phyloP scores from a whole-genome alignment of 92 coral and sea anemone genomes.

The Paramuricea clavata region DNA sequence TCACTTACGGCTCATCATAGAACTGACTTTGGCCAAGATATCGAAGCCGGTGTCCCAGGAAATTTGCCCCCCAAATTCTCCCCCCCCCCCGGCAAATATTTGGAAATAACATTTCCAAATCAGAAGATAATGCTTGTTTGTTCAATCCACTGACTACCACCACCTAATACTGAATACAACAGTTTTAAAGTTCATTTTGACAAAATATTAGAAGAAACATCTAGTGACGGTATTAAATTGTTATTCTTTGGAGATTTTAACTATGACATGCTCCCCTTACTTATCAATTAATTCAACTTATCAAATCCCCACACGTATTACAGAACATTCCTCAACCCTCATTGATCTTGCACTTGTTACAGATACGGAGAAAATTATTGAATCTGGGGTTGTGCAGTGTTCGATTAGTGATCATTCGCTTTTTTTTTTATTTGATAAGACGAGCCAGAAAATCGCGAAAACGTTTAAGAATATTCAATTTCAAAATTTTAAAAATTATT shows the following conservation, averaged over 20 bases:
- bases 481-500: slow-evolving; percentile 25
- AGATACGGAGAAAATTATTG: slow-evolving; percentile 25
- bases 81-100: too few species aligned
- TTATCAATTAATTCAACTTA: slow-evolving; percentile 48
- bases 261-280: slow-evolving; percentile 35
- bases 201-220: slow-evolving; percentile 31
- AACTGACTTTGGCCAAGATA: slow-evolving; percentile 34
- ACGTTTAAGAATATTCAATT: slow-evolving; percentile 26
- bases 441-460: slow-evolving; percentile 47
- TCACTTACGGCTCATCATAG: slow-evolving; percentile 44
- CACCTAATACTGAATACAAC: slow-evolving; percentile 41
- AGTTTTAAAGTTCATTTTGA: slow-evolving; percentile 46
- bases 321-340: slow-evolving; percentile 37
- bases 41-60: too few species aligned
- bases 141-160: slow-evolving; percentile 35
- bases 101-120: slow-evolving; percentile 8
- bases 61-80: too few species aligned
- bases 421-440: slow-evolving; percentile 52
- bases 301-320: slow-evolving; percentile 50
- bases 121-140: slow-evolving; percentile 44
- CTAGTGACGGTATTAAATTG: slow-evolving; percentile 55
- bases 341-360: slow-evolving; percentile 18
- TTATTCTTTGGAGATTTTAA: slow-evolving; percentile 47
- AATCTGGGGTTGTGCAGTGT: slow-evolving; percentile 56
- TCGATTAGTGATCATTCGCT: slow-evolving; percentile 67